These are phyloP conservation scores for Hippocampus guttulatus DNA, from an alignment of 2,113 vertebrate genomes.

Conservation along the genomic window DNA sequence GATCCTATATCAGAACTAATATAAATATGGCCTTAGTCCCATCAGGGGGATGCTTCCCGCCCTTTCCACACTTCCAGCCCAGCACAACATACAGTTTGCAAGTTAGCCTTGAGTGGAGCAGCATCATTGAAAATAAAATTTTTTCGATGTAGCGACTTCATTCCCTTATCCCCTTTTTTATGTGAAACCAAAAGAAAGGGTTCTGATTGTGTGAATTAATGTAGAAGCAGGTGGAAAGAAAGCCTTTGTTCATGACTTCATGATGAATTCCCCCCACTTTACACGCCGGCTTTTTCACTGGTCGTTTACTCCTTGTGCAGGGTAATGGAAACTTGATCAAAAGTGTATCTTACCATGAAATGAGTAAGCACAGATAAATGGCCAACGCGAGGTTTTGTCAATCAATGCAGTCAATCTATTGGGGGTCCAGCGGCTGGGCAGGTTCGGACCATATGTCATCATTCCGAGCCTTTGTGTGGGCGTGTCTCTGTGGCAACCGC, in stretches of 20 bases:
- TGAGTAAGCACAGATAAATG: slow-evolving; percentile 71
- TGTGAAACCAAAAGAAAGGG: slow-evolving; percentile 54
- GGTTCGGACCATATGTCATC: slow-evolving; percentile 89
- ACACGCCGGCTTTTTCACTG: slow-evolving; percentile 69
- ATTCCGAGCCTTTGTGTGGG: slow-evolving; percentile 76
- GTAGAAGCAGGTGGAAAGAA: slow-evolving; percentile 75
- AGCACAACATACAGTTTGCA: neutral
- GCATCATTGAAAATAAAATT: neutral
- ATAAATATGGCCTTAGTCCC: neutral
- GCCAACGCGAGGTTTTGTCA: slow-evolving; percentile 63
- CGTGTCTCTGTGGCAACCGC: slow-evolving; percentile 83
- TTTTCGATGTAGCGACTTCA: slow-evolving; percentile 28
- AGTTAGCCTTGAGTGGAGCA: neutral
- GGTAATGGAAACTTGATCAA: slow-evolving; percentile 78
- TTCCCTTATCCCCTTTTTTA: slow-evolving; percentile 43
- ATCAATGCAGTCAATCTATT: slow-evolving; percentile 68
- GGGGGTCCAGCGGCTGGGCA: slow-evolving; percentile 76
- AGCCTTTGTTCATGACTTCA: slow-evolving; percentile 77
- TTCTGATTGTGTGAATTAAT: slow-evolving; percentile 66
- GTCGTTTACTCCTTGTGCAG: slow-evolving; percentile 65
- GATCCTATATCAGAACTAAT: neutral
- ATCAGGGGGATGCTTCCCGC: neutral
- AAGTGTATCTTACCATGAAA: slow-evolving; percentile 82
- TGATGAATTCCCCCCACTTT: slow-evolving; percentile 74
- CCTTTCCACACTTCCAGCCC: neutral